Evolutionary conservation across 2,888 invertebrate genomes (phyloP), one percentile per base, ranked within the genome.

Genomic region (Drosophila pseudotalamancana): DNA sequence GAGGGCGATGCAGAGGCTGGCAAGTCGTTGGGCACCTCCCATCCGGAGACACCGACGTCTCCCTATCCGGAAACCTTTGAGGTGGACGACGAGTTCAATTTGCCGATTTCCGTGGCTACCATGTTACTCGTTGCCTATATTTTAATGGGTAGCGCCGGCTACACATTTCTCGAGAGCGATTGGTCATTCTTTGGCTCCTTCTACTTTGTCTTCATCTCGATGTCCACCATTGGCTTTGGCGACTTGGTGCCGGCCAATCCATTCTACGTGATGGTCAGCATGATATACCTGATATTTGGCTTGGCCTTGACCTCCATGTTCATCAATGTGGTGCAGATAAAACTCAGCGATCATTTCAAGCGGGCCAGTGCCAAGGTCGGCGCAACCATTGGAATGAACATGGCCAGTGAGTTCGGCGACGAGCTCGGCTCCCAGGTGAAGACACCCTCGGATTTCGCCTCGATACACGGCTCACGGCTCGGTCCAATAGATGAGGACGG

Each of bases 141-240:
- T 39, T 93, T 98, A 61, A 91, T 96, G 12, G 99, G 99, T 0
- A 97, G 97, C 0, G 92, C 95, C 1, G 94, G 96, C 0, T 98
- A 96, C 86, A 94, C 94, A 29, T 89, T 94, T 12, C 95, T 95
- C 93, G 97, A 96, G 90, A 18, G 51, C 0, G 92, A 93, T 0
- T 99, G 99, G 99, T 93, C 93, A n/a, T 96, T 97, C 91, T 96
- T 98, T 85, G 96, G 97, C 62, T 95, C 98, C 0, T 97, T 99
- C 90, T 99, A 99, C 91, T 99, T 99, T 90, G 97, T 99, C 4
- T 99, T 99, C 90, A 97, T 99, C 80, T 98, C 98, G 0, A 96
- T 98, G 95, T 97, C 97, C 1, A 99, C 99, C 0, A 98, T 99
- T 59, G 99, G 99, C n/a, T 96, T 98, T 80, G 98, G 98, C 2